Evolutionary conservation across 1,140 invertebrate species (phyloP), one percentile per base, ranked within the genome.

Genomic region (Drosophila ohnishii): DNA sequence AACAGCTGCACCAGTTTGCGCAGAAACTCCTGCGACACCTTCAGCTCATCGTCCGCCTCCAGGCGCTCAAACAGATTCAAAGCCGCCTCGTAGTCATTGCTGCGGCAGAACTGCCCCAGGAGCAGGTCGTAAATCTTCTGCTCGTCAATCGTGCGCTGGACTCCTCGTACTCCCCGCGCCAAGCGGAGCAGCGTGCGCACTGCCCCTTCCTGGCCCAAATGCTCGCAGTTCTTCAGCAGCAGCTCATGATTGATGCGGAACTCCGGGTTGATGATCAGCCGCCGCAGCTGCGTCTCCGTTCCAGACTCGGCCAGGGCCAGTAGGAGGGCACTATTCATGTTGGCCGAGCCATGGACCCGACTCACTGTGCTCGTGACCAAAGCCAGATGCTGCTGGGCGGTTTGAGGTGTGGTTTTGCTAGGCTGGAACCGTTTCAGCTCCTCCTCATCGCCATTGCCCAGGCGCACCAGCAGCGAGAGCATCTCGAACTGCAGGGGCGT

Each of bases 401-500:
- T 25, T 22, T 37, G 45, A 0, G 55, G 65, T 3, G 58, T 67
- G 0, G 59, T 72, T 4, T 71, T 48, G 25, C 56, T 67, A 14
- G 51, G 62, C 2, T 57, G 59, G 30, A 65, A 87, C 9, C 69
- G 72, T 2, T 75, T 61, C 35, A 78, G 42, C 13, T 80, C 67
- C 28, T 71, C 37, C 9, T 40, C 78, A 14, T 90, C 63, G 3
- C 70, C 73, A 62, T 92, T 90, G 37, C 87, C 70, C 2, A 87
- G 40, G 55, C 92, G 77, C 19, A 93, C 75, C 25, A 94, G 69
- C 55, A 76, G 57, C 25, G 69, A 80, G 9, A 94, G 73, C 5
- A 94, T 28, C 81, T 94, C 93, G n/a, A 93, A 90, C 72, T 92
- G 92, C 22, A 93, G 69, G 3, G 94, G 93, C 0, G 91, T 92